Evolutionary conservation across 2,888 invertebrate genomes (phyloP).

Genomic region (Nezara viridula): DNA sequence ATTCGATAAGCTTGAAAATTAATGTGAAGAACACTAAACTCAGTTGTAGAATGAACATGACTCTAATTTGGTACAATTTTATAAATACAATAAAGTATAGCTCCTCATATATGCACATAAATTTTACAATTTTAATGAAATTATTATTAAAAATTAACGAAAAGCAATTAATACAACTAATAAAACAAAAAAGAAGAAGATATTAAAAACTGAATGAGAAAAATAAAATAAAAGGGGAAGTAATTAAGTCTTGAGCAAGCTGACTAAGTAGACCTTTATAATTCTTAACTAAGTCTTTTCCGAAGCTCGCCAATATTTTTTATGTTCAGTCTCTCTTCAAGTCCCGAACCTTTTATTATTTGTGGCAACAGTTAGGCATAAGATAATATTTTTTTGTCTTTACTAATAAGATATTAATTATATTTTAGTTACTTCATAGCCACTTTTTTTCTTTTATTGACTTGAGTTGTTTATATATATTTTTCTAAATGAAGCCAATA

Average conservation of each 20-base stretch:
- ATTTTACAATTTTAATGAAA: too few species aligned
- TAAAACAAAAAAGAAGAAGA: not conserved
- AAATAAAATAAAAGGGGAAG: constrained; percentile 17
- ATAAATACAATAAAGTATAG: too few species aligned
- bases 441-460: not conserved
- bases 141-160: too few species aligned
- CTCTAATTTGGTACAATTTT: too few species aligned
- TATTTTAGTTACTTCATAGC: not conserved
- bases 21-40: too few species aligned
- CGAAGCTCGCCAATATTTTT: not conserved
- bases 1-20: too few species aligned
- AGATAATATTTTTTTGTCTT: not conserved
- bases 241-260: not conserved
- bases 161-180: constrained; percentile 20
- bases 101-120: too few species aligned
- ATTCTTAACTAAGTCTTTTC: constrained; percentile 19
- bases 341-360: not conserved
- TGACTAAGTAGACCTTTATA: not conserved
- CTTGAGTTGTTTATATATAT: too few species aligned
- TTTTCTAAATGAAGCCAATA: too few species aligned
- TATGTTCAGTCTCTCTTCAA: not conserved
- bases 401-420: not conserved
- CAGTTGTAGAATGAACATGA: too few species aligned
- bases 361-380: not conserved
- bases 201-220: not conserved